phyloP scores from a whole-genome alignment of 2,888 invertebrate genomes.

The Himalopsyche tibetana region DNA sequence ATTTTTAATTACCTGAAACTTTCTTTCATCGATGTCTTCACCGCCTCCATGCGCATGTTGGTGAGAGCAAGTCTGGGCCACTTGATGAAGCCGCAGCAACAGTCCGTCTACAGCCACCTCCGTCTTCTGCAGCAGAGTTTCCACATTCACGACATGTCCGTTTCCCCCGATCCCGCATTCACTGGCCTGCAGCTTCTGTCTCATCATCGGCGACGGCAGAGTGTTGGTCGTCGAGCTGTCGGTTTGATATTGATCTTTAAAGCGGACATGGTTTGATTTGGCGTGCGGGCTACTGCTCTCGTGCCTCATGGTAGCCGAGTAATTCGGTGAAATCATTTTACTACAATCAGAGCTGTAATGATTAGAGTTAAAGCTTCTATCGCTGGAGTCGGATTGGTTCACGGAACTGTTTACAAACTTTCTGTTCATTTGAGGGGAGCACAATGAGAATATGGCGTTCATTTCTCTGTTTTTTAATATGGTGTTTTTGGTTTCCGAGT shows the following conservation, averaged over 20 bases:
- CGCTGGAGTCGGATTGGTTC: constrained; percentile 56
- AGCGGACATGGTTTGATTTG: constrained; percentile 75
- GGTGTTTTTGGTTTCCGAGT: constrained; percentile 75
- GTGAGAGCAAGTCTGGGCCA: constrained; percentile 83
- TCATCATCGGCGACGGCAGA: constrained; percentile 72
- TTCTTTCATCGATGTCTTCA: constrained; percentile 84
- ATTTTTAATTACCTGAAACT: constrained; percentile 80
- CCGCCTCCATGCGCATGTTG: constrained; percentile 87
- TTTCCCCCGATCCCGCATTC: constrained; percentile 73
- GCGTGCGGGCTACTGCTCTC: constrained; percentile 72
- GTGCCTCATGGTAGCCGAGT: constrained; percentile 68
- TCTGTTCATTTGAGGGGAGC: constrained; percentile 78
- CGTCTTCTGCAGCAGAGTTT: constrained; percentile 81
- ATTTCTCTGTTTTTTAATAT: constrained; percentile 75
- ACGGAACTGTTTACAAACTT: constrained; percentile 74
- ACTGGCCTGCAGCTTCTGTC: constrained; percentile 66
- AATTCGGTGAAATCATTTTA: constrained; percentile 53
- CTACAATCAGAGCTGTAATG: constrained; percentile 68
- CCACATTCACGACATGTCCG: constrained; percentile 78
- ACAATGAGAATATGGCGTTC: constrained; percentile 73
- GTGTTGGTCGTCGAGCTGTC: constrained; percentile 75
- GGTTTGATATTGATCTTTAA: constrained; percentile 72
- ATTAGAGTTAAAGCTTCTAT: constrained; percentile 57
- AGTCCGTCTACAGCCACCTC: constrained; percentile 84
- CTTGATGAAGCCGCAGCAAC: constrained; percentile 82